These are phyloP conservation scores for Hetaerina americana DNA, from an alignment of 1,140 invertebrate species.

Conservation along the genomic window DNA sequence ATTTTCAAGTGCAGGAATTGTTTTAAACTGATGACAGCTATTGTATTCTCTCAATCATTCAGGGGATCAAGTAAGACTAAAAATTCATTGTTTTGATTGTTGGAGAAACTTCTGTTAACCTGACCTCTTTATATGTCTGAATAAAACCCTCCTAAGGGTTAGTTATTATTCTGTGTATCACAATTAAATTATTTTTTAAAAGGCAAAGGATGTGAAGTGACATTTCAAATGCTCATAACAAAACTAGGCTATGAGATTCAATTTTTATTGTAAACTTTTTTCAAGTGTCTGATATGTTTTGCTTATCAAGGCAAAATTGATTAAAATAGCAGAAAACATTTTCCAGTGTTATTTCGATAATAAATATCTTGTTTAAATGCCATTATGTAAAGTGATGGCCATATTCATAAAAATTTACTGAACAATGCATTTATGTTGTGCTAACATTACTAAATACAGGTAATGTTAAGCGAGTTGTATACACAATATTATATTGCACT, in stretches of 20 bases:
- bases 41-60: no score
- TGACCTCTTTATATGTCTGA: background rate
- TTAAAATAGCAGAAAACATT: background rate
- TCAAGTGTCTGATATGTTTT: background rate
- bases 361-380: no score
- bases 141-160: background rate
- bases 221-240: background rate
- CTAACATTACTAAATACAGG: no score
- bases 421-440: background rate
- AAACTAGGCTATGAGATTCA: background rate
- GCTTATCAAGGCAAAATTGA: background rate
- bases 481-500: background rate
- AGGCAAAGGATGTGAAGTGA: background rate
- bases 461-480: background rate
- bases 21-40: no score
- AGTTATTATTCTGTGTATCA: background rate
- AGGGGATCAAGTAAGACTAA: no score
- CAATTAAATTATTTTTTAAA: background rate
- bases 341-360: background rate
- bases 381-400: background rate
- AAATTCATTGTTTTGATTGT: background rate
- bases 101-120: background rate
- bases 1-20: no score
- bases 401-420: background rate
- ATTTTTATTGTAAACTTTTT: background rate